Base-by-base conservation (phyloP, 2,113 vertebrate species). In the Phyllostomus hastatus region DNA sequence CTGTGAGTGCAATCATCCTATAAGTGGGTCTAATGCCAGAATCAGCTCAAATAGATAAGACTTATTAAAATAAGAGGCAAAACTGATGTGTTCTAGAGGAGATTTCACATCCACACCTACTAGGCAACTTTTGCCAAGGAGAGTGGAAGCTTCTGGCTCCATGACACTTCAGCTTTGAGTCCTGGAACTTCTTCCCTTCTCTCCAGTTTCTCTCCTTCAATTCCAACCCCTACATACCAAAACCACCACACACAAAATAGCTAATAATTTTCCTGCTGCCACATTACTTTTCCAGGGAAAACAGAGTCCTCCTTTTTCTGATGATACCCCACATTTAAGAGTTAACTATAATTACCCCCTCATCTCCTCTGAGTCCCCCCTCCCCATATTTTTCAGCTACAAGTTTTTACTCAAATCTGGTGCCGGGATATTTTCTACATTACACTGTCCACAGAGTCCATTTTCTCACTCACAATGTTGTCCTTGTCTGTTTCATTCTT, bases 191-290 rank as follows among this genome's bases (percentile, higher is more conserved):
- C 50, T 66, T 85, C 80, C 69, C 59, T 92, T 67, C 57, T 76
- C 79, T 54, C 48, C 1, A 2, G 2, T 28, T 79, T 35, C 75
- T 76, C 66, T 80, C 75, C 92, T 91, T 67, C 87, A 84, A 72
- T 85, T 43, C 82, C 91, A 50, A 95, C 91, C 87, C 91, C 83
- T 83, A 79, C 83, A 41, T 4, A n/a, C 87, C 8, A 10, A 79
- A 90, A 85, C 90, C 46, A 7, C 95, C 96, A 96, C 97, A 96
- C 95, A 90, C 97, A 94, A 85, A 79, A 98, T 87, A 96, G 89
- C 97, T 97, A 90, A 97, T 96, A 97, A 97, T 97, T 96, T 97
- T 59, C 91, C 96, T 96, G 88, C 96, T 93, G 95, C 95, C 97
- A 96, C 90, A 69, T 96, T 96, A 90, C 94, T 97, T 91, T 95